Percentiles rank a stretch among this genome's conserved stretches.
phyloP scores from a whole-genome alignment of 2,113 vertebrate genomes.

The Mormyrus lacerda region DNA sequence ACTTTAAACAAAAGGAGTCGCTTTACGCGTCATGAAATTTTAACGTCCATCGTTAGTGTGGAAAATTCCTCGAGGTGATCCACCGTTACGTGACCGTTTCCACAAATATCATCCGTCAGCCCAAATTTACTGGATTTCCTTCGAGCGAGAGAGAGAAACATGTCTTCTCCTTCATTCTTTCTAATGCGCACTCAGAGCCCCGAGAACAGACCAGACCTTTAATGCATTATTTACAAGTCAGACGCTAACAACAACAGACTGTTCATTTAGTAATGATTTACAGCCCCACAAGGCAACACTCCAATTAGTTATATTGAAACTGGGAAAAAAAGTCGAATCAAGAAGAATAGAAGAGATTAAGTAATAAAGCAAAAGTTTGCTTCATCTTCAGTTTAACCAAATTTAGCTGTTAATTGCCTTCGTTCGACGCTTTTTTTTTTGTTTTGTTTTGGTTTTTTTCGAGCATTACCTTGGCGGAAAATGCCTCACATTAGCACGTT shows the following conservation, averaged over 20 bases:
- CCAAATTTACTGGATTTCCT: constrained; percentile 69
- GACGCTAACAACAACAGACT: constrained; percentile 96
- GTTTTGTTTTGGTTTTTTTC: background rate
- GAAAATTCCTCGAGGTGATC: constrained; percentile 74
- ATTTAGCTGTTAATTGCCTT: background rate
- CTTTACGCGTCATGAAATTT: constrained; percentile 64
- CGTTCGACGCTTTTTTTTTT: background rate
- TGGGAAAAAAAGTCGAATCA: constrained; percentile 61
- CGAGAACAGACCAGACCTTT: constrained; percentile 76
- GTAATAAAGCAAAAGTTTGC: constrained; percentile 16
- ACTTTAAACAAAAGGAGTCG: constrained; percentile 51
- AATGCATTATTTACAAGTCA: constrained; percentile 97
- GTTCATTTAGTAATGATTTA: constrained; percentile 98
- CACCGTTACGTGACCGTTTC: constrained; percentile 75
- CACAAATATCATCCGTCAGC: constrained; percentile 76
- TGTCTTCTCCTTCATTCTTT: constrained; percentile 50
- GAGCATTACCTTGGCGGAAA: background rate
- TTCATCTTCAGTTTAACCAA: constrained; percentile 27
- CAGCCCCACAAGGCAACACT: constrained; percentile 78
- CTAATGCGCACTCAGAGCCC: constrained; percentile 63
- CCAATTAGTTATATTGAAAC: constrained; percentile 81
- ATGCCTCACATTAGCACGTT: background rate
- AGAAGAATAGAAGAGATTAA: constrained; percentile 35
- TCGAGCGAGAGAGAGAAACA: constrained; percentile 52
- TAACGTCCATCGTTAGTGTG: constrained; percentile 73